These are phyloP conservation scores for Ganaspis sp. DNA, from an alignment of 1,140 invertebrate genomes.

Conservation along the genomic window DNA sequence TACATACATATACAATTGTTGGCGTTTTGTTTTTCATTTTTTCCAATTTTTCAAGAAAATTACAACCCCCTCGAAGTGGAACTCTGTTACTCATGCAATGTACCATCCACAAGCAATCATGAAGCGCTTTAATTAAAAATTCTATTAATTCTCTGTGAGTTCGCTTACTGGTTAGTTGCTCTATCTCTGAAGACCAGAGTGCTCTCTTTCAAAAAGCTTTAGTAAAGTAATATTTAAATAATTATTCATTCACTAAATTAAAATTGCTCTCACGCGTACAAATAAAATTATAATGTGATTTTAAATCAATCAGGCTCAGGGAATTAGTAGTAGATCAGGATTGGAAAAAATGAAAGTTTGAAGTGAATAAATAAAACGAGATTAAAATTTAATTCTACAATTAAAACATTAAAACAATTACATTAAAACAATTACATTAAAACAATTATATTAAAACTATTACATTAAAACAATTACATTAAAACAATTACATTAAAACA, in stretches of 20 bases:
- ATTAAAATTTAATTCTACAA: too few species aligned
- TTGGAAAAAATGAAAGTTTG: too few species aligned
- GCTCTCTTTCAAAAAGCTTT: constrained; percentile 2
- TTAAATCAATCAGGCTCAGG: too few species aligned
- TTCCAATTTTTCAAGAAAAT: constrained; percentile 3
- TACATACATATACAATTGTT: not conserved
- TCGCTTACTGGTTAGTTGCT: not conserved
- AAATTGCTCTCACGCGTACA: too few species aligned
- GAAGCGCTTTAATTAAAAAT: constrained; percentile 26
- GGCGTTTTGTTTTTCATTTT: not conserved
- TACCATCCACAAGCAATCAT: constrained; percentile 10
- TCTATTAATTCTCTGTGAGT: constrained; percentile 26
- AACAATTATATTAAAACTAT: too few species aligned
- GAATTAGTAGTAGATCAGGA: too few species aligned
- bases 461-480: too few species aligned
- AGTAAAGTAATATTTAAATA: not conserved
- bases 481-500: too few species aligned
- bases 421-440: too few species aligned
- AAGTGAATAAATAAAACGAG: too few species aligned
- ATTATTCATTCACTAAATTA: not conserved
- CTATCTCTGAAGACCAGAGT: not conserved
- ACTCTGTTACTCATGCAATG: constrained; percentile 24
- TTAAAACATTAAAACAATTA: too few species aligned
- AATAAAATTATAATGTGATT: too few species aligned
- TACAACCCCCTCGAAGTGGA: not conserved